phyloP scores from a whole-genome alignment of 2,113 vertebrate genomes.

The human (Homo sapiens) region DNA sequence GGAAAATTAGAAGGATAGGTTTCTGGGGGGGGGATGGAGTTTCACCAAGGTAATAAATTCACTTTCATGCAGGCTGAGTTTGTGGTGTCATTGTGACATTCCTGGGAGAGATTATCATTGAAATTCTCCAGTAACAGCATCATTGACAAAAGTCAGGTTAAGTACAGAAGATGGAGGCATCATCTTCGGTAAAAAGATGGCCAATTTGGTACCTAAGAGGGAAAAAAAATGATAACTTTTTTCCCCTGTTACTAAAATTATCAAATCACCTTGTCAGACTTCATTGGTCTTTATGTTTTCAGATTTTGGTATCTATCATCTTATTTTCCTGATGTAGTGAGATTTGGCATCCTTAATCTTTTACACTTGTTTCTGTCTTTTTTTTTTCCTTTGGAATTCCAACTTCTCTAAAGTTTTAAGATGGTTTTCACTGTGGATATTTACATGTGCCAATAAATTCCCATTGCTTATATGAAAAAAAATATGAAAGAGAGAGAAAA shows the following conservation, averaged over 20 bases:
- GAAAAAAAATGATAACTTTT: neutral
- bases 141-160: neutral
- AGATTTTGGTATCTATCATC: neutral
- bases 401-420: neutral
- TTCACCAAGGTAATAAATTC: neutral
- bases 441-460: neutral
- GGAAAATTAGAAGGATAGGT: neutral
- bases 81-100: neutral
- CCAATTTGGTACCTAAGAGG: neutral
- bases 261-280: neutral
- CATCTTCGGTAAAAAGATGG: neutral
- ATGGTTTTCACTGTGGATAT: neutral
- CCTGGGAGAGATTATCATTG: neutral
- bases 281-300: neutral
- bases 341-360: neutral
- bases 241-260: neutral
- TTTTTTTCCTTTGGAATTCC: neutral
- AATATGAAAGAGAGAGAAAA: neutral
- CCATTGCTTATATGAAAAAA: neutral
- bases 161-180: neutral
- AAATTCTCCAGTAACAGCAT: neutral
- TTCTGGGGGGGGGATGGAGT: neutral
- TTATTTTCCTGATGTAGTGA: neutral
- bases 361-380: neutral
- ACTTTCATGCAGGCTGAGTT: neutral